These are phyloP conservation scores for Drosophila ananassae DNA, from an alignment of 1,140 invertebrate genomes.

Conservation along the genomic window DNA sequence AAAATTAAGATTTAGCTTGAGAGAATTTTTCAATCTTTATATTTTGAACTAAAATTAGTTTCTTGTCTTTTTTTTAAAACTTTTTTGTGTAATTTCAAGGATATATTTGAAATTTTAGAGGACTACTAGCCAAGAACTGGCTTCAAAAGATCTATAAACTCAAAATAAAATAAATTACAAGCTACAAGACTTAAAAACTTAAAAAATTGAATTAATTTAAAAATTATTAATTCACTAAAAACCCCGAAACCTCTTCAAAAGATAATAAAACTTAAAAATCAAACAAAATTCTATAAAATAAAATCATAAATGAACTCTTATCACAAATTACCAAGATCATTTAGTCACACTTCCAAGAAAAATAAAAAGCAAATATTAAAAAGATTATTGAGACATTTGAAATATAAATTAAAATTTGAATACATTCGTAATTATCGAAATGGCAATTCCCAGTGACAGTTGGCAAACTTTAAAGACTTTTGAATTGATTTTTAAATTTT, in stretches of 20 bases:
- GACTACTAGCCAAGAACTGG: no score
- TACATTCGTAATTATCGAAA: neutral
- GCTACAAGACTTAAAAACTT: no score
- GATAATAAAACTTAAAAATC: neutral
- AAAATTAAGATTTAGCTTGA: neutral
- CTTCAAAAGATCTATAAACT: no score
- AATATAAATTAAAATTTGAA: neutral
- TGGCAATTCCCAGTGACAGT: neutral
- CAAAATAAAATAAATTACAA: no score
- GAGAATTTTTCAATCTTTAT: no score
- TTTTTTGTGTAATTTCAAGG: no score
- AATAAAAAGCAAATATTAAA: neutral
- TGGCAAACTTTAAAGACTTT: neutral
- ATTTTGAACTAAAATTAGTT: no score
- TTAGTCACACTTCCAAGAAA: neutral
- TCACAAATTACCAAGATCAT: neutral
- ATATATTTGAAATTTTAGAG: no score
- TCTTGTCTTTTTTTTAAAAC: no score
- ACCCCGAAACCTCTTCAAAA: neutral
- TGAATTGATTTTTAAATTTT: neutral
- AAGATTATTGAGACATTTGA: conserved; percentile 1
- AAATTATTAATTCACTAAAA: neutral
- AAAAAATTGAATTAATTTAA: no score
- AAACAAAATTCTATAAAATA: neutral
- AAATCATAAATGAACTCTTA: neutral